These are phyloP conservation scores for Antennarius maculatus DNA, from an alignment of 2,797 vertebrate species.

Conservation along the genomic window DNA sequence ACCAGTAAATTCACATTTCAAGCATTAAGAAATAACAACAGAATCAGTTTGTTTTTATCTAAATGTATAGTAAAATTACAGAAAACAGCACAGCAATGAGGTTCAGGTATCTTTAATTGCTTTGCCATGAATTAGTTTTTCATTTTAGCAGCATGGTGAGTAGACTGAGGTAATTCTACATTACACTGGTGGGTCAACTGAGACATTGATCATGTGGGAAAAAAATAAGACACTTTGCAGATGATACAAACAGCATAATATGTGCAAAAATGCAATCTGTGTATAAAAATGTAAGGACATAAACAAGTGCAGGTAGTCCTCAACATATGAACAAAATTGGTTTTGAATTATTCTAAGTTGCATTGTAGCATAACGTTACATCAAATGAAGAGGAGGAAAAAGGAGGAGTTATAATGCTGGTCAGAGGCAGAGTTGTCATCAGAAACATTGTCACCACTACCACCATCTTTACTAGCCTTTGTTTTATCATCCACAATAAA, in stretches of 20 bases:
- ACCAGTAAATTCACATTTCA: no score
- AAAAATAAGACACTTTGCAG: slow-evolving; percentile 48
- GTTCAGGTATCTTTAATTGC: slow-evolving; percentile 59
- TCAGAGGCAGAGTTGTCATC: no score
- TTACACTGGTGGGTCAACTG: slow-evolving; percentile 42
- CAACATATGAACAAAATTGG: no score
- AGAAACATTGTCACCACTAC: no score
- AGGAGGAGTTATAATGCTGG: no score
- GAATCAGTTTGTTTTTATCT: no score
- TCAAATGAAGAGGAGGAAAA: no score
- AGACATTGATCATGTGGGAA: slow-evolving; percentile 49
- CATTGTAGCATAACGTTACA: no score
- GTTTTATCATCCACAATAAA: no score
- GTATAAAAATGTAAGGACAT: slow-evolving; percentile 39
- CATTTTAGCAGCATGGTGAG: slow-evolving; percentile 86
- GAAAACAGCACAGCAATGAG: background rate
- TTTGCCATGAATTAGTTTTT: slow-evolving; percentile 63
- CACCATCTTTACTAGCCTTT: no score
- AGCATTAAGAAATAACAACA: no score
- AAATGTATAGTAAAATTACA: slow-evolving; percentile 1
- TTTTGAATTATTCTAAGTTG: no score
- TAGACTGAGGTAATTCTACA: slow-evolving; percentile 87
- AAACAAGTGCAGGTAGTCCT: slow-evolving; percentile 19
- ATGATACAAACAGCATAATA: slow-evolving; percentile 20
- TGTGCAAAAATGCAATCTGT: slow-evolving; percentile 46